phyloP scores from a whole-genome alignment of 2,888 invertebrate genomes.

The Noctua janthe region DNA sequence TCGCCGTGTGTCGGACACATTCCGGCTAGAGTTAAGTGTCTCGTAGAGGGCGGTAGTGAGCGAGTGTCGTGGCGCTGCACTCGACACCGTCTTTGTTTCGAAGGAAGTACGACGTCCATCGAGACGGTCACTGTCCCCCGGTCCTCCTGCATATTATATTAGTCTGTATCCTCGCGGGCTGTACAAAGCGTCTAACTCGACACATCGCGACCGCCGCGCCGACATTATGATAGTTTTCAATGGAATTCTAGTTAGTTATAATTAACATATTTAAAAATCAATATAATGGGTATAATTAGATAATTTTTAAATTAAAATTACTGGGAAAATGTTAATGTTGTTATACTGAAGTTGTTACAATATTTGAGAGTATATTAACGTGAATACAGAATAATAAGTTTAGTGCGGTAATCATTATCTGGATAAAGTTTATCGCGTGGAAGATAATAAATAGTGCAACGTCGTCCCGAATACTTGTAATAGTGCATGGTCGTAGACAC shows the following conservation, averaged over 20 bases:
- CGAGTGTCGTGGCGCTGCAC: conserved; percentile 15
- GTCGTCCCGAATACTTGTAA: conserved; percentile 73
- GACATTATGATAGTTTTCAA: conserved; percentile 76
- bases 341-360: conserved; percentile 91
- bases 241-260: conserved; percentile 85
- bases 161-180: conserved; percentile 32
- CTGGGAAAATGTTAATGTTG: conserved; percentile 89
- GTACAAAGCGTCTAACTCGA: conserved; percentile 47
- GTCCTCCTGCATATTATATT: conserved; percentile 7
- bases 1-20: conserved; percentile 56
- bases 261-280: conserved; percentile 81
- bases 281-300: conserved; percentile 85
- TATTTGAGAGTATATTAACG: conserved; percentile 90
- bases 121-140: conserved; percentile 7
- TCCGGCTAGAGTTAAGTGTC: conserved; percentile 49
- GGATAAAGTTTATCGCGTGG: conserved; percentile 81
- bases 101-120: conserved; percentile 11
- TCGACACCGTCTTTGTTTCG: not conserved
- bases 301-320: conserved; percentile 83
- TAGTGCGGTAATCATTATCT: conserved; percentile 83
- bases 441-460: conserved; percentile 84
- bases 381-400: conserved; percentile 84
- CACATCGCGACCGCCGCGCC: conserved; percentile 59
- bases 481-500: conserved; percentile 52
- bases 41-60: conserved; percentile 37